These are phyloP conservation scores for Lacanobia oleracea DNA, from an alignment of 2,888 invertebrate species.

Conservation along the genomic window DNA sequence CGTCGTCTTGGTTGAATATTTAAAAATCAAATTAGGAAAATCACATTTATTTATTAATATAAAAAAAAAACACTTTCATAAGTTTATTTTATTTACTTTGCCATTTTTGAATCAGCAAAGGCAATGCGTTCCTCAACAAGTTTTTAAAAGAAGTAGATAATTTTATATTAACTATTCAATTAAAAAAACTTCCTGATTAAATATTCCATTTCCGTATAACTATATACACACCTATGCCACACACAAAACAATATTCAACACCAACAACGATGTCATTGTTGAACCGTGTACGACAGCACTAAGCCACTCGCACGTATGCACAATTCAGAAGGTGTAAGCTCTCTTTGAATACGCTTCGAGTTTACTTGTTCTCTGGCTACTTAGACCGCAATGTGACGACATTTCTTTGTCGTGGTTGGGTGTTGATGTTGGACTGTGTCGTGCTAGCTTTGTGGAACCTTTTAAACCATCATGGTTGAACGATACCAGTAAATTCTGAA, in stretches of 20 bases:
- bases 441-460: neutral
- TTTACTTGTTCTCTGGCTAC: conserved; percentile 53
- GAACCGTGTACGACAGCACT: conserved; percentile 37
- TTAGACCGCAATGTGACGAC: conserved; percentile 39
- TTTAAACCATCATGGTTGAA: conserved; percentile 1
- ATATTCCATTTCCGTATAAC: too few relatives aligned
- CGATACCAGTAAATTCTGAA: neutral
- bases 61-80: too few relatives aligned
- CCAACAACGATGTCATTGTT: conserved; percentile 3
- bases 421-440: conserved; percentile 23
- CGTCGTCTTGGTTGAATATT: too few relatives aligned
- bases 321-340: conserved; percentile 50
- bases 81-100: too few relatives aligned
- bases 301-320: conserved; percentile 41
- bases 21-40: too few relatives aligned
- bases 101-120: too few relatives aligned
- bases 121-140: too few relatives aligned
- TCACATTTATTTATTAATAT: too few relatives aligned
- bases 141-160: too few relatives aligned
- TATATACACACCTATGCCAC: too few relatives aligned
- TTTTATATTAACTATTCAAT: too few relatives aligned
- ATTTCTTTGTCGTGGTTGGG: conserved; percentile 34
- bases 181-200: too few relatives aligned
- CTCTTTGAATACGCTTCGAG: conserved; percentile 54
- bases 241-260: conserved; percentile 20